These are phyloP conservation scores for Charina bottae DNA, from an alignment of 2,113 vertebrate genomes.

Conservation along the genomic window DNA sequence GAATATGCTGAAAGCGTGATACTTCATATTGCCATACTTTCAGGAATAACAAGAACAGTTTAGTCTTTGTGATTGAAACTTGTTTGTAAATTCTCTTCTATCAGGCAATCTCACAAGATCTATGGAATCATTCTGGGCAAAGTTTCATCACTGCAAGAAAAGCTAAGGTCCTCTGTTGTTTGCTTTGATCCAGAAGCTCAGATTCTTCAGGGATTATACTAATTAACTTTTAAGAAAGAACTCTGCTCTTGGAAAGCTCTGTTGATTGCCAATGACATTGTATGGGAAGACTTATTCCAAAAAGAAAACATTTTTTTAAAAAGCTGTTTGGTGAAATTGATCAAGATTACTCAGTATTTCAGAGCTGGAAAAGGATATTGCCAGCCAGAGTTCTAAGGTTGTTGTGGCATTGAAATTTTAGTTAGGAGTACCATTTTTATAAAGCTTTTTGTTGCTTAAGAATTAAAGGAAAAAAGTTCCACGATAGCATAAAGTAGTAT, in stretches of 20 bases:
- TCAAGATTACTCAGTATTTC: neutral
- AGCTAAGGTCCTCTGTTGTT: neutral
- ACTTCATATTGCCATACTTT: neutral
- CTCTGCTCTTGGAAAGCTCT: neutral
- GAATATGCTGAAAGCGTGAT: neutral
- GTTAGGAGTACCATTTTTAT: neutral
- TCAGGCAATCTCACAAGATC: neutral
- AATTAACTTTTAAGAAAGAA: neutral
- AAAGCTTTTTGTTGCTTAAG: constrained; percentile 40
- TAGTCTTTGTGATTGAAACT: neutral
- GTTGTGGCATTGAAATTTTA: neutral
- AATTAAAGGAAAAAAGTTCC: neutral
- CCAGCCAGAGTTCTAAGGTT: neutral
- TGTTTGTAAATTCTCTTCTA: neutral
- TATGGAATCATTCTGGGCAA: neutral
- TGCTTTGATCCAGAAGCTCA: constrained; percentile 1
- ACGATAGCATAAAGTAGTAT: constrained; percentile 21
- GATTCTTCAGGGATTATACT: neutral
- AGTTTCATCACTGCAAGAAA: neutral
- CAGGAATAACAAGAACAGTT: neutral
- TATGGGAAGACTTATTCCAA: neutral
- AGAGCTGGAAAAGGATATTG: neutral
- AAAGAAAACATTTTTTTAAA: neutral
- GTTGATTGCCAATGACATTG: neutral
- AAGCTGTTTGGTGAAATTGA: neutral